These are phyloP conservation scores for Galerucella pusilla DNA, from an alignment of 2,888 invertebrate genomes.

Conservation along the genomic window DNA sequence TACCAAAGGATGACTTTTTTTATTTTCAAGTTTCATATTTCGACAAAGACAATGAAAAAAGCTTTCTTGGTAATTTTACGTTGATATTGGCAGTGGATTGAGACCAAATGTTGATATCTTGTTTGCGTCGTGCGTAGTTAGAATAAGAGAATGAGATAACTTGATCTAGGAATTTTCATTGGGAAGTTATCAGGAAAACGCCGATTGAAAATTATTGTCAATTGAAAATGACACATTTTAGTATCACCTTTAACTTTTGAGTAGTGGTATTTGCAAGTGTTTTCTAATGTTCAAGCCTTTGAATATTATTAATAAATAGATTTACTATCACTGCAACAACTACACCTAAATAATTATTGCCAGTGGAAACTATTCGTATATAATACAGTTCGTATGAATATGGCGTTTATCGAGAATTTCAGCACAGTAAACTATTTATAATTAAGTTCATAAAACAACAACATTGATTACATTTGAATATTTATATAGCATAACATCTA, in stretches of 20 bases:
- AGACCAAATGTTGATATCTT: slow-evolving; percentile 10
- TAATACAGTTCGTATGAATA: no score
- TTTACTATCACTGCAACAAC: no score
- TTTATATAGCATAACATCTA: background rate
- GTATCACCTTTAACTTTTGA: no score
- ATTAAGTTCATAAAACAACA: background rate
- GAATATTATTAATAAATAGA: no score
- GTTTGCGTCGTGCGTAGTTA: slow-evolving; percentile 21
- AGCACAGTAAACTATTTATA: background rate
- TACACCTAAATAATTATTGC: no score
- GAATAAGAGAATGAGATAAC: slow-evolving; percentile 5
- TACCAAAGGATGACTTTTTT: background rate
- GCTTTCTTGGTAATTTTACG: slow-evolving; percentile 18
- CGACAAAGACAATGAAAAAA: slow-evolving; percentile 12
- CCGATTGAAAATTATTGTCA: background rate
- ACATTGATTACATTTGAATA: background rate
- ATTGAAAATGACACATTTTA: no score
- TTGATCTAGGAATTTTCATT: background rate
- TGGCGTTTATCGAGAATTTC: background rate
- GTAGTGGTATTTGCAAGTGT: no score
- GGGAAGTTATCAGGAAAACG: background rate
- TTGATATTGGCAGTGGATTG: slow-evolving; percentile 13
- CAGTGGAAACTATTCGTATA: no score
- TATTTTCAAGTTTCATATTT: slow-evolving; percentile 5
- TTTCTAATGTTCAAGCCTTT: no score